These are phyloP conservation scores for Globia sparganii DNA, from an alignment of 2,888 invertebrate species.

Conservation along the genomic window DNA sequence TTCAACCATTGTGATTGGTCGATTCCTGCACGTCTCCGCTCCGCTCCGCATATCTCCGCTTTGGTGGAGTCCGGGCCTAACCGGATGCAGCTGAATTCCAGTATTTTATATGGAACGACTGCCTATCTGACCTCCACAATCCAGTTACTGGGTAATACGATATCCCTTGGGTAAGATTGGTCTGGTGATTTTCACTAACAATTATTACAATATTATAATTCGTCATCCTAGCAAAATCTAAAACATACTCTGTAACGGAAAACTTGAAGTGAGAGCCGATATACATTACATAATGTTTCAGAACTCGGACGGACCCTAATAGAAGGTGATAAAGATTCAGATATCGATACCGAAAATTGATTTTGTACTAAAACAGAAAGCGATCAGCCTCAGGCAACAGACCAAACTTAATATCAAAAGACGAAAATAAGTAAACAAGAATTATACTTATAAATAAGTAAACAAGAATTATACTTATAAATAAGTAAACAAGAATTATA, in stretches of 20 bases:
- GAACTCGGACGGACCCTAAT: conserved; percentile 9
- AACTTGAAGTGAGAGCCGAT: neutral
- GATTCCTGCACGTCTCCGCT: too few relatives aligned
- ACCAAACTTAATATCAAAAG: conserved; percentile 38
- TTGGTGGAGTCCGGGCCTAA: too few relatives aligned
- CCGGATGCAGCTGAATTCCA: too few relatives aligned
- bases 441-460: conserved; percentile 43
- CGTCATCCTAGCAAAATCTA: neutral
- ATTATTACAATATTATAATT: conserved; percentile 7
- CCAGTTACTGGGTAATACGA: too few relatives aligned
- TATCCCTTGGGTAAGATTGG: too few relatives aligned
- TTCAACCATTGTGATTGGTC: too few relatives aligned
- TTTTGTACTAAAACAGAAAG: conserved; percentile 26
- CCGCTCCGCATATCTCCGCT: too few relatives aligned
- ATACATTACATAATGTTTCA: too few relatives aligned
- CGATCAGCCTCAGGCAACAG: conserved; percentile 33
- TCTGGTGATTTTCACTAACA: too few relatives aligned
- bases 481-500: conserved; percentile 29
- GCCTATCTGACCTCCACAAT: too few relatives aligned
- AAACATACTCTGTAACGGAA: neutral
- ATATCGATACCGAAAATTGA: conserved; percentile 41
- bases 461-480: conserved; percentile 38
- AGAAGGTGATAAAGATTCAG: conserved; percentile 14
- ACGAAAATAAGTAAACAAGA: conserved; percentile 33
- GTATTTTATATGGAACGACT: too few relatives aligned